Percentiles rank a stretch among this genome's conserved stretches.
These are phyloP conservation scores for Betta splendens DNA, from an alignment of 2,797 vertebrate species.

Conservation along the genomic window DNA sequence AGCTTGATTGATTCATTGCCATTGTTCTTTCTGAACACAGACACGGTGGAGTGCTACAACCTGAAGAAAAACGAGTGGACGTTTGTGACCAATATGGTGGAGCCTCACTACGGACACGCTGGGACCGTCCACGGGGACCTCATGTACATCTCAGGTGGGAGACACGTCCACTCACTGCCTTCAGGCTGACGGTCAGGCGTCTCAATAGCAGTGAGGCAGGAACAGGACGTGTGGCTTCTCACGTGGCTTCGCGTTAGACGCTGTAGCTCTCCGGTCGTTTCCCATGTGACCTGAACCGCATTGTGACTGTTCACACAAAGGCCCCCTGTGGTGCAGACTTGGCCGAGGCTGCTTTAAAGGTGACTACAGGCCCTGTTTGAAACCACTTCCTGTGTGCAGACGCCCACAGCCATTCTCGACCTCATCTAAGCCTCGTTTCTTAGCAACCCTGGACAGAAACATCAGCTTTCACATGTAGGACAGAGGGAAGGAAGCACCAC, in stretches of 20 bases:
- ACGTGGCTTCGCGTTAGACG: too few relatives aligned
- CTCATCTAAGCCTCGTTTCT: constrained; percentile 16
- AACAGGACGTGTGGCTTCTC: too few relatives aligned
- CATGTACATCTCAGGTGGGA: constrained; percentile 86
- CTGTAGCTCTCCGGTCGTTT: too few relatives aligned
- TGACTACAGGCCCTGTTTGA: constrained; percentile 21
- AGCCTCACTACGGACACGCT: constrained; percentile 86
- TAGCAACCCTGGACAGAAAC: constrained; percentile 51
- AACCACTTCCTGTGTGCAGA: constrained; percentile 51
- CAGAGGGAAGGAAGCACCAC: constrained; percentile 35
- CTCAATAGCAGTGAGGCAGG: too few relatives aligned
- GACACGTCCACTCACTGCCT: too few relatives aligned
- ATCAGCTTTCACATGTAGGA: constrained; percentile 12
- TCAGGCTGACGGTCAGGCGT: too few relatives aligned
- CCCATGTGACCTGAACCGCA: too few relatives aligned
- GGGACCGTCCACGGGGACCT: constrained; percentile 80
- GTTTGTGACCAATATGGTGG: constrained; percentile 77
- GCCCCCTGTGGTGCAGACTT: too few relatives aligned
- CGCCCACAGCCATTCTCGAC: neutral
- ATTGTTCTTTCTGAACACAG: constrained; percentile 73
- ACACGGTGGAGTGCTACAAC: constrained; percentile 84
- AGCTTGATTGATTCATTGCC: too few relatives aligned
- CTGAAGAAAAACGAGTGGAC: constrained; percentile 84
- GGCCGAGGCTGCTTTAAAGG: neutral
- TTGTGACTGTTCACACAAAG: too few relatives aligned